Base-by-base conservation (phyloP, 2,797 vertebrate species). In the Sebastes umbrosus region DNA sequence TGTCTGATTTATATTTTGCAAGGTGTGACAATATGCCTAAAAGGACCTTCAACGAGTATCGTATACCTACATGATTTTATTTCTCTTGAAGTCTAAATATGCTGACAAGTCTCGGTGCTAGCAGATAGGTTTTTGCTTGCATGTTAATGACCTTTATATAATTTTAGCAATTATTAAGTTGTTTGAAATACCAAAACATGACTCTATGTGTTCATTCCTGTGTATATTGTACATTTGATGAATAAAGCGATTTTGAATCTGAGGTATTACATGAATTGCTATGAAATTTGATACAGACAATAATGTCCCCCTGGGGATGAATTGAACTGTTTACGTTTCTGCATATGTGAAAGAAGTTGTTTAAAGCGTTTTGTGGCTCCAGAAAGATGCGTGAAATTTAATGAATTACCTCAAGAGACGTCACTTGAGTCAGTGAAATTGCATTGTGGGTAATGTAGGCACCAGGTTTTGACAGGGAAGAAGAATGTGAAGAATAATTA, bases 1-100 rank as follows among this genome's bases (percentile, higher is more conserved):
- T 79, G 73, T 84, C 32, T 82, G 60, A 75, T 81, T 82, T 74
- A 31, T 77, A 52, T 88, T 91, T 88, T 79, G 65, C 73, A 75
- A 71, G 63, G 76, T 80, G 72, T 86, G 83, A 82, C 83, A 76
- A 58, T 79, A 80, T 73, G 65, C 67, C 25, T 50, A 25, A 32
- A 60, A 25, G 69, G 27, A 76, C 59, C 13, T 83, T 78, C 66
- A 69, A 36, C 6, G 29, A 66, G 59, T 74, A 57, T 84, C 74
- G 24, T 6, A 10, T 11, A 50, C 27, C 52, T 18, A 36, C 72
- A 22, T 58, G 43, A 57, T 50, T 54, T 34, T 34, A 31, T 69
- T 83, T 34, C 59, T 60, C 54, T 50, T 81, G 58, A 77, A 79
- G 67, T 64, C 31, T 46, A 24, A 65, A 86, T 67, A 69, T 67